These are phyloP conservation scores for Lytechinus variegatus DNA, from an alignment of 35 echinoderm and acorn worm species.

Conservation along the genomic window DNA sequence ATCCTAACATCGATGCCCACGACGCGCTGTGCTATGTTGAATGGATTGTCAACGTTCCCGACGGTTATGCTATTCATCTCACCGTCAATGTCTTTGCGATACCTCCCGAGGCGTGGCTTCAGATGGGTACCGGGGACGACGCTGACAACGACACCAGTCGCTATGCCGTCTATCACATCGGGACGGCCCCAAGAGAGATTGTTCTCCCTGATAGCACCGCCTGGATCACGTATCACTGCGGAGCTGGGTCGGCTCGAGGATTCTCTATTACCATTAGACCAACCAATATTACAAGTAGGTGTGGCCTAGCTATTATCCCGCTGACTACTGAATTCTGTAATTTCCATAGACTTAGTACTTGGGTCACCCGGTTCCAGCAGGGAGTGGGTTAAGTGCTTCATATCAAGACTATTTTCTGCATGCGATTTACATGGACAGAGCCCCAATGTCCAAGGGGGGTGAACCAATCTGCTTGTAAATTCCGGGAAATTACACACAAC, in stretches of 20 bases:
- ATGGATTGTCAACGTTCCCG: slow-evolving; percentile 29
- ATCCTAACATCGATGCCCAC: neutral
- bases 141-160: neutral
- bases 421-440: too few relatives aligned
- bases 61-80: neutral
- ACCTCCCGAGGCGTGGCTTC: neutral
- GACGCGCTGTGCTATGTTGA: slow-evolving; percentile 4
- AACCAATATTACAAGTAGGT: slow-evolving; percentile 3
- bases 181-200: neutral
- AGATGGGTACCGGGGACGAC: neutral
- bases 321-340: too few relatives aligned
- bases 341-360: too few relatives aligned
- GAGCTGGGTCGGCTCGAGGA: neutral
- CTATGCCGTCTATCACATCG: neutral
- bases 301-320: neutral
- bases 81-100: neutral
- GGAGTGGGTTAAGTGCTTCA: too few relatives aligned
- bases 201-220: neutral
- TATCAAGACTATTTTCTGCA: too few relatives aligned
- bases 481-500: too few relatives aligned
- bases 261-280: neutral
- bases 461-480: too few relatives aligned
- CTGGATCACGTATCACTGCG: slow-evolving; percentile 32
- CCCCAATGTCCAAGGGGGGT: too few relatives aligned
- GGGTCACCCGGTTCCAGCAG: too few relatives aligned